Conservation (phyloP, 2,888 invertebrate species). For the Phlogophora meticulosa region DNA sequence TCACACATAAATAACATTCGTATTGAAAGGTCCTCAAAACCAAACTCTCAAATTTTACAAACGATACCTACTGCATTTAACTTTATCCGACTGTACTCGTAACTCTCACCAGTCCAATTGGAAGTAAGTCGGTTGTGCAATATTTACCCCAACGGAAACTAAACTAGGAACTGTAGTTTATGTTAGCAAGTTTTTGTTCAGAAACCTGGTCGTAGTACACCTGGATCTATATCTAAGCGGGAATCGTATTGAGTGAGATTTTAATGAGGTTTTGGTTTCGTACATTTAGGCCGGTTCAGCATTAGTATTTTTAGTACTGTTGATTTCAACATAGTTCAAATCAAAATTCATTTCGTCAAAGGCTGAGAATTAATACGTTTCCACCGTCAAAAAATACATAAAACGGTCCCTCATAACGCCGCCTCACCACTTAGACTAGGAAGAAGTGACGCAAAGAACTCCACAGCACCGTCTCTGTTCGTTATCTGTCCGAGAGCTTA, state of each 20-base stretch:
- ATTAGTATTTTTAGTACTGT: neutral
- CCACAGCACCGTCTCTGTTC: too few relatives aligned
- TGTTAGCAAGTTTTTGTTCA: constrained; percentile 57
- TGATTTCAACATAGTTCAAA: neutral
- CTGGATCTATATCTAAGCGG: constrained; percentile 52
- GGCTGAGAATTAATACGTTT: too few relatives aligned
- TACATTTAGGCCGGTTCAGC: neutral
- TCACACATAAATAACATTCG: too few relatives aligned
- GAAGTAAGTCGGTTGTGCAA: constrained; percentile 62
- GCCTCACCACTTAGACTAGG: too few relatives aligned
- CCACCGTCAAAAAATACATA: too few relatives aligned
- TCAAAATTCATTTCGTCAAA: too few relatives aligned
- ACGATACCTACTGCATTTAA: too few relatives aligned
- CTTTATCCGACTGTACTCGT: constrained; percentile 16
- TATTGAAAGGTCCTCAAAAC: too few relatives aligned
- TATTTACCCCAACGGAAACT: constrained; percentile 60
- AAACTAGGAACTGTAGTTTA: constrained; percentile 60
- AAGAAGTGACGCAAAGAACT: too few relatives aligned
- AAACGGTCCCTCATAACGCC: too few relatives aligned
- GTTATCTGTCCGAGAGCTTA: too few relatives aligned
- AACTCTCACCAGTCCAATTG: constrained; percentile 58
- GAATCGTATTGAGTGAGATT: constrained; percentile 37
- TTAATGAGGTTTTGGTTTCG: neutral
- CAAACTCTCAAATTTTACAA: too few relatives aligned
- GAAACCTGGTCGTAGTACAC: constrained; percentile 33